Evolutionary conservation across 2,797 vertebrate species (phyloP).

Genomic region (Rachycentron canadum): DNA sequence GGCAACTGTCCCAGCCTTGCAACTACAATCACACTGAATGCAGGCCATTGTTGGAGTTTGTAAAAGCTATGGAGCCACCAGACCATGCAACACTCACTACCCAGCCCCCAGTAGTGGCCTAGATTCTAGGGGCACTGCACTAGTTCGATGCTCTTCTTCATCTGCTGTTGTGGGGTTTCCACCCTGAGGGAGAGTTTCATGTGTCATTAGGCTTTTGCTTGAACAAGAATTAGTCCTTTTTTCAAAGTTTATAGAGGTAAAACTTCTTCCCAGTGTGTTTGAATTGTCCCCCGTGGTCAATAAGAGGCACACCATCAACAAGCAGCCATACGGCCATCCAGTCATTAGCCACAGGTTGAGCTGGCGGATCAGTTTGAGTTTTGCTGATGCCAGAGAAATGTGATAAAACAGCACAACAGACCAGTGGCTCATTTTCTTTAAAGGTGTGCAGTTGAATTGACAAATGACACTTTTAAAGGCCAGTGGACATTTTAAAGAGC

Average conservation of each 20-base stretch:
- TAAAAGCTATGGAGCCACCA: constrained; percentile 78
- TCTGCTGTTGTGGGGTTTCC: constrained; percentile 57
- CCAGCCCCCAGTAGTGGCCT: constrained; percentile 77
- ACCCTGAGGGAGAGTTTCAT: constrained; percentile 58
- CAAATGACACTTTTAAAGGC: constrained; percentile 4
- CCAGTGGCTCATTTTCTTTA: neutral
- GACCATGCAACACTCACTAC: constrained; percentile 77
- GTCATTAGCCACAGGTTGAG: constrained; percentile 17
- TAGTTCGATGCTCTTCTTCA: constrained; percentile 63
- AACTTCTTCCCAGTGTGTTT: constrained; percentile 29
- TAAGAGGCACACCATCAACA: constrained; percentile 27
- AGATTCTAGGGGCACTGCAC: constrained; percentile 68
- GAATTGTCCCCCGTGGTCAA: constrained; percentile 47
- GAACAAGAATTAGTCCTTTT: constrained; percentile 52
- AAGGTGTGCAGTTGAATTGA: neutral
- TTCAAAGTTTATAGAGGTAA: constrained; percentile 56
- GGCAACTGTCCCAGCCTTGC: constrained; percentile 59
- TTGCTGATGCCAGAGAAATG: constrained; percentile 9
- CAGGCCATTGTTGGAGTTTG: constrained; percentile 78
- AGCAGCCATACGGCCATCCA: constrained; percentile 16
- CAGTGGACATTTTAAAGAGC: neutral
- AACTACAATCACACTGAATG: constrained; percentile 74
- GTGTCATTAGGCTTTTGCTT: constrained; percentile 73
- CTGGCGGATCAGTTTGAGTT: constrained; percentile 7
- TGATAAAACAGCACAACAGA: constrained; percentile 26